These are phyloP conservation scores for Sebastolobus altivelis DNA, from an alignment of 2,797 vertebrate species.

Conservation along the genomic window DNA sequence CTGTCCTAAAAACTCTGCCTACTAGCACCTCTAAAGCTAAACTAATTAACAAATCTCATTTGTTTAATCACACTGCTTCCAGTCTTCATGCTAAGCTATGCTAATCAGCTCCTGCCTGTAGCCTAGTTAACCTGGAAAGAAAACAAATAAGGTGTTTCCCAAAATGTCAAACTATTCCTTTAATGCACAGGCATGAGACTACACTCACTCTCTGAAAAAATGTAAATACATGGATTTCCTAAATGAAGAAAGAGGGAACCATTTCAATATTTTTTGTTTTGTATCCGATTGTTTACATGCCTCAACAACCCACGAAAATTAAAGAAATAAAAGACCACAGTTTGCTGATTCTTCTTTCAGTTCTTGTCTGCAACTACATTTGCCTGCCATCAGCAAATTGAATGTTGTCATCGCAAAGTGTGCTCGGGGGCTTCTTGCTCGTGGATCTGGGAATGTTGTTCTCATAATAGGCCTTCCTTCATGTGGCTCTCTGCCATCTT, in stretches of 20 bases:
- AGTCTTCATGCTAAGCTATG: not conserved
- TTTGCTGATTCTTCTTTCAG: constrained; percentile 12
- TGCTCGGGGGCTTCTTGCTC: constrained; percentile 34
- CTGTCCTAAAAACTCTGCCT: not conserved
- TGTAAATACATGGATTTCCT: not conserved
- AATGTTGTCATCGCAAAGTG: constrained; percentile 50
- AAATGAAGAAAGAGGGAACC: not conserved
- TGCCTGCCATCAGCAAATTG: constrained; percentile 23
- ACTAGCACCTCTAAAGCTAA: not conserved
- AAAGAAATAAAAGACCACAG: not conserved
- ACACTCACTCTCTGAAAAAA: not conserved
- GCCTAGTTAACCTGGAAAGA: not conserved
- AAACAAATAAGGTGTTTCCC: not conserved
- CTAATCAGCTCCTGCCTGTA: not conserved
- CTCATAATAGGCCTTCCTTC: constrained; percentile 62
- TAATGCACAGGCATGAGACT: not conserved
- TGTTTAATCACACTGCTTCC: not conserved
- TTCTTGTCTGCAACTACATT: constrained; percentile 21
- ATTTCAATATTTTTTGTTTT: not conserved
- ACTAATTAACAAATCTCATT: not conserved
- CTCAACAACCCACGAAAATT: constrained; percentile 1
- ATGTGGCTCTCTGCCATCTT: constrained; percentile 73
- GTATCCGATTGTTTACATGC: constrained; percentile 6
- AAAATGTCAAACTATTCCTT: not conserved
- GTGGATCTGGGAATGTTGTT: constrained; percentile 69